Evolutionary conservation across 2,888 invertebrate genomes (phyloP).

Genomic region (Euzophera pinguis): DNA sequence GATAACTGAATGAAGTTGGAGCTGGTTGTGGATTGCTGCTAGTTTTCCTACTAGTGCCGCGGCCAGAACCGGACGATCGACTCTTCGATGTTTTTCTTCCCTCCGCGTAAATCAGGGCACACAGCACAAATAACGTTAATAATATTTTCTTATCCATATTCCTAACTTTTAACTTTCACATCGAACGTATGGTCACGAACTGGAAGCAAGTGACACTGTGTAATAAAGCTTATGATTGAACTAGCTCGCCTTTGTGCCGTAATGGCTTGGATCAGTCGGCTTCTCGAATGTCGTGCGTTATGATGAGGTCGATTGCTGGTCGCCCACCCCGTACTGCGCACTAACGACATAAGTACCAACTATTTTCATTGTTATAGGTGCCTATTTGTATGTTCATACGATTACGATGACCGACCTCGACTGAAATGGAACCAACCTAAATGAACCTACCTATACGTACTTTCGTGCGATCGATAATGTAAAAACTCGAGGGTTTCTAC

Average conservation of each 20-base stretch:
- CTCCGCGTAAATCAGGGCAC: slow-evolving; percentile 40
- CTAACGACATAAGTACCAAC: slow-evolving; percentile 28
- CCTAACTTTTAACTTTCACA: slow-evolving; percentile 11
- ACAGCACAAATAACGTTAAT: slow-evolving; percentile 35
- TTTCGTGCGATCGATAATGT: slow-evolving; percentile 42
- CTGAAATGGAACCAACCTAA: slow-evolving; percentile 29
- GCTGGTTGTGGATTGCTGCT: slow-evolving; percentile 54
- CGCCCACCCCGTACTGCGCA: slow-evolving; percentile 52
- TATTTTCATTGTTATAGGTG: slow-evolving; percentile 22
- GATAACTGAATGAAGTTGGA: slow-evolving; percentile 63
- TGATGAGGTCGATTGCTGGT: slow-evolving; percentile 45
- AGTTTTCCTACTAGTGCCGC: slow-evolving; percentile 51
- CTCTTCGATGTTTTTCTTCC: slow-evolving; percentile 58
- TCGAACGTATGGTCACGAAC: not conserved
- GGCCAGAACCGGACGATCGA: slow-evolving; percentile 58
- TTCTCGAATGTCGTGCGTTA: slow-evolving; percentile 48
- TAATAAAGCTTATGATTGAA: not conserved
- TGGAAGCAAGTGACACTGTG: not conserved
- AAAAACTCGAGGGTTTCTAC: slow-evolving; percentile 16
- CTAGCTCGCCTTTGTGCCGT: not conserved
- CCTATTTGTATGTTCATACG: slow-evolving; percentile 14
- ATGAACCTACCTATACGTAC: slow-evolving; percentile 16
- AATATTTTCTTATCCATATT: slow-evolving; percentile 45
- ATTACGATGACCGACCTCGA: slow-evolving; percentile 29
- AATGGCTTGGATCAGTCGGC: slow-evolving; percentile 44